A percentile compares a stretch with the other conserved stretches of the same genome.
These are phyloP conservation scores for Dryoscopus gambensis DNA, from an alignment of 2,113 vertebrate genomes.

Conservation along the genomic window DNA sequence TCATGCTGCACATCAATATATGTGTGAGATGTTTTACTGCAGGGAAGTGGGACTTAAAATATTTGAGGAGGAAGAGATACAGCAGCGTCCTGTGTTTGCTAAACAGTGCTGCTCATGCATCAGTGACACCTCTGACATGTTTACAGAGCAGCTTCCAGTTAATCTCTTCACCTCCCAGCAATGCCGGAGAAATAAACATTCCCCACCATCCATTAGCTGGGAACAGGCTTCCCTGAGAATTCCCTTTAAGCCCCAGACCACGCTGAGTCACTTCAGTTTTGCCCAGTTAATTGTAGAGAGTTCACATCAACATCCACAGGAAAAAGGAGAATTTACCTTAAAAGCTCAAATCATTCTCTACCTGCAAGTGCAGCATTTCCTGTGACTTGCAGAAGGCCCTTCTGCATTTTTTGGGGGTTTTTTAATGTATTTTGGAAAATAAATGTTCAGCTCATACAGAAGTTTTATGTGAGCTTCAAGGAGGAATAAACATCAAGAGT, in stretches of 20 bases:
- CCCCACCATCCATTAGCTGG: not conserved
- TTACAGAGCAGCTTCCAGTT: constrained; percentile 21
- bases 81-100: not conserved
- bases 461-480: not conserved
- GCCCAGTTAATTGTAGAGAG: not conserved
- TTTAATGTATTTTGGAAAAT: not conserved
- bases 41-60: not conserved
- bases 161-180: not conserved
- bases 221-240: not conserved
- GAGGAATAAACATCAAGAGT: not conserved
- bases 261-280: rapidly evolving
- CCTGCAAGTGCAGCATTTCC: not conserved
- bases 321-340: not conserved
- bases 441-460: not conserved
- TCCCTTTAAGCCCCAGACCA: not conserved
- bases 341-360: not conserved
- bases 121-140: constrained; percentile 7
- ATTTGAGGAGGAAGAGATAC: not conserved
- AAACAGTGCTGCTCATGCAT: not conserved
- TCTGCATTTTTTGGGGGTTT: not conserved
- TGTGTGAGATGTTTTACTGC: not conserved
- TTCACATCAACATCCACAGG: not conserved
- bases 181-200: constrained; percentile 30
- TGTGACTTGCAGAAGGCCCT: not conserved
- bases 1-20: not conserved